Percentiles rank a stretch among this genome's conserved stretches.
phyloP scores from a whole-genome alignment of 2,113 vertebrate genomes.

The Hepsetus odoe region DNA sequence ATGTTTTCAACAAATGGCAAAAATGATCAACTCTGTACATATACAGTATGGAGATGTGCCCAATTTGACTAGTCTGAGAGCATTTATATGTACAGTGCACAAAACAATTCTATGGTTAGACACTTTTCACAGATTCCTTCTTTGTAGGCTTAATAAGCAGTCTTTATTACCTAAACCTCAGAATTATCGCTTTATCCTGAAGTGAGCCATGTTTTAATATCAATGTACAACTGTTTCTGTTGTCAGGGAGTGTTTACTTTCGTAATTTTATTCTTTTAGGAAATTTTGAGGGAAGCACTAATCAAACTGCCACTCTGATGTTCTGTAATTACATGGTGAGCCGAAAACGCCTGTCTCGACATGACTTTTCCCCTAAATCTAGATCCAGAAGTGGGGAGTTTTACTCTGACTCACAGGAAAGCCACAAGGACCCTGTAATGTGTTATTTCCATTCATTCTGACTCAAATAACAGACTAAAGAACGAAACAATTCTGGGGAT shows the following conservation, averaged over 20 bases:
- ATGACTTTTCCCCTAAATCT: neutral
- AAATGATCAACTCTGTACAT: neutral
- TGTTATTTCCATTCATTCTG: conserved; percentile 25
- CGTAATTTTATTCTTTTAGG: neutral
- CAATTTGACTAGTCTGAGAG: neutral
- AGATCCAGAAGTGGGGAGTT: neutral
- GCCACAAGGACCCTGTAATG: conserved; percentile 10
- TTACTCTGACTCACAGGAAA: conserved; percentile 13
- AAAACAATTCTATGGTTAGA: conserved; percentile 21
- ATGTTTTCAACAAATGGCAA: neutral
- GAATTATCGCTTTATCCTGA: neutral
- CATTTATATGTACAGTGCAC: conserved; percentile 16
- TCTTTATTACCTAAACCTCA: neutral
- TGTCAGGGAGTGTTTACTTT: neutral
- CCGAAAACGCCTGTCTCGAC: neutral
- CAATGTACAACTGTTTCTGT: no score
- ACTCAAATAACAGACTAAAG: conserved; percentile 26
- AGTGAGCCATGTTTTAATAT: neutral
- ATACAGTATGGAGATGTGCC: neutral
- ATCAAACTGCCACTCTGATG: neutral
- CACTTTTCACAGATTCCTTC: neutral
- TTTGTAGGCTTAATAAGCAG: neutral
- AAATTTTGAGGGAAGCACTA: neutral
- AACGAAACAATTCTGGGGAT: conserved; percentile 8
- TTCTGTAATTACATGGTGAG: neutral